phyloP scores from a whole-genome alignment of 2,113 vertebrate genomes.

The Xyrauchen texanus region DNA sequence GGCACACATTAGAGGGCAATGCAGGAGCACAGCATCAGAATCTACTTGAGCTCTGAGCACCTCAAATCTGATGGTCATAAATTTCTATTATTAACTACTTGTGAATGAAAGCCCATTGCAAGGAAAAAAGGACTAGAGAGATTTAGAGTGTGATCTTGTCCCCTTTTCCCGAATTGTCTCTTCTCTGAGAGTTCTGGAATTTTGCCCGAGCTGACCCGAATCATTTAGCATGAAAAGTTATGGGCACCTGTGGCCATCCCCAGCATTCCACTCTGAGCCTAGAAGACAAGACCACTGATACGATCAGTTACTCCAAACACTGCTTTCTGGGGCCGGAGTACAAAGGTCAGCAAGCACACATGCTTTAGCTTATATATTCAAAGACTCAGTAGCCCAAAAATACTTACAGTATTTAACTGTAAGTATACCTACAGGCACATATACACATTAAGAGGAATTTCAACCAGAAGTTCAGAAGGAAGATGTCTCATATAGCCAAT shows the following conservation, averaged over 20 bases:
- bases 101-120: not conserved
- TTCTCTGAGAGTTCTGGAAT: slow-evolving; percentile 54
- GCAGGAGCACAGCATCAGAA: not conserved
- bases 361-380: slow-evolving; percentile 1
- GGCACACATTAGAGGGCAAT: slow-evolving; percentile 11
- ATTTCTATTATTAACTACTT: not conserved
- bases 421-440: not conserved
- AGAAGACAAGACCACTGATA: slow-evolving; percentile 43
- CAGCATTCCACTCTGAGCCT: slow-evolving; percentile 39
- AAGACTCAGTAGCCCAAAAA: not conserved
- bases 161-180: slow-evolving; percentile 14
- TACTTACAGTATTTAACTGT: no score
- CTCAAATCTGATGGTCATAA: slow-evolving; percentile 10
- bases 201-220: slow-evolving; percentile 51
- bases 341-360: slow-evolving; percentile 16
- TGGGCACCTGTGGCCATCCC: slow-evolving; percentile 52
- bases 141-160: slow-evolving; percentile 10
- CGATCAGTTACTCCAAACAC: slow-evolving; percentile 47
- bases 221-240: slow-evolving; percentile 55
- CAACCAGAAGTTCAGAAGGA: not conserved
- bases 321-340: not conserved
- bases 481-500: not conserved
- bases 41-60: not conserved
- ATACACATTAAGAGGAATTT: not conserved
- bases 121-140: slow-evolving; percentile 5